Percentiles rank a stretch among this genome's conserved stretches.
Evolutionary conservation across 2,113 vertebrate species (phyloP).

Genomic region (Spheniscus mendiculus): DNA sequence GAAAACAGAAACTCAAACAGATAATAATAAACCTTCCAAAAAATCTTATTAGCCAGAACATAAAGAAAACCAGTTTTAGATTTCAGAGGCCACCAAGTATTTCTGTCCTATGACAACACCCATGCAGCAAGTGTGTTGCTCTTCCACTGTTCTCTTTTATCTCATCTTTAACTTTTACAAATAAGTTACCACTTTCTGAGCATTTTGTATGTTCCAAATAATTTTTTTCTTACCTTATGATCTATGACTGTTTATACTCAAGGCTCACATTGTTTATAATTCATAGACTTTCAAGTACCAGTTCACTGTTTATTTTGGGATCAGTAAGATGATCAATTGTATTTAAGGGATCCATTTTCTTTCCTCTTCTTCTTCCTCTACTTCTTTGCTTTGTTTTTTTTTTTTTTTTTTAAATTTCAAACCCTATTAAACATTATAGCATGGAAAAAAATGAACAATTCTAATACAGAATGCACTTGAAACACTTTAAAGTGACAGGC

Average conservation of each 20-base stretch:
- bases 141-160: neutral
- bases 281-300: slow-evolving; percentile 27
- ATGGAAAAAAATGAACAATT: slow-evolving; percentile 42
- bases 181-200: neutral
- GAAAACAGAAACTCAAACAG: neutral
- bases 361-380: slow-evolving; percentile 44
- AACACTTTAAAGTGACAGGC: slow-evolving; percentile 50
- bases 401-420: slow-evolving; percentile 39
- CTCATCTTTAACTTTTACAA: neutral
- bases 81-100: slow-evolving; percentile 48
- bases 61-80: slow-evolving; percentile 21
- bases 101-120: neutral
- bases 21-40: neutral
- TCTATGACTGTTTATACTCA: slow-evolving; percentile 40
- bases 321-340: neutral
- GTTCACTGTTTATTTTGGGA: neutral
- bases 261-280: slow-evolving; percentile 15
- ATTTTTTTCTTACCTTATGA: slow-evolving; percentile 41
- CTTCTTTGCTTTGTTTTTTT: slow-evolving; percentile 2
- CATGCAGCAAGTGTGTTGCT: neutral
- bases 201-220: neutral
- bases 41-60: slow-evolving; percentile 13
- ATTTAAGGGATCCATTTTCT: slow-evolving; percentile 29
- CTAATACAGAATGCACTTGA: slow-evolving; percentile 67
- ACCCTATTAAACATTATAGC: slow-evolving; percentile 47